Conservation (phyloP, 2,888 invertebrate species). For the Kryphioiulus occultus region DNA sequence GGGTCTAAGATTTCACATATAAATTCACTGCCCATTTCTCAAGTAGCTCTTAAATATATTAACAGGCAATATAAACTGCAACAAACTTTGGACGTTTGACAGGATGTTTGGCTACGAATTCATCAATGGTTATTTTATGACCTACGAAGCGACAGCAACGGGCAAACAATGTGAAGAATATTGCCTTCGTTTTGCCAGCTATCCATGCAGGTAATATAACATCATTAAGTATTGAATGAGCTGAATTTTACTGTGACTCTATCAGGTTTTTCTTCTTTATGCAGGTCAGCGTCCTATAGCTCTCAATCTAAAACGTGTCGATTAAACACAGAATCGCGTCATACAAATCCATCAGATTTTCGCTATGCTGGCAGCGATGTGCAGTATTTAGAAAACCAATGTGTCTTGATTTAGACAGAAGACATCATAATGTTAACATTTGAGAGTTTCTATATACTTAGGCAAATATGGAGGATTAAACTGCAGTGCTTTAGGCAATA, state of each 20-base stretch:
- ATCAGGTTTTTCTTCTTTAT: neutral
- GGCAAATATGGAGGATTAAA: neutral
- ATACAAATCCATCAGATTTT: conserved; percentile 65
- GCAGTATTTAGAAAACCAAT: conserved; percentile 68
- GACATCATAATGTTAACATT: neutral
- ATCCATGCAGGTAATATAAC: conserved; percentile 62
- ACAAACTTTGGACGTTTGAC: conserved; percentile 66
- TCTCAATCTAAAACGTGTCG: conserved; percentile 63
- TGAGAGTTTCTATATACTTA: neutral
- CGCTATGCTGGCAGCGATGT: conserved; percentile 61
- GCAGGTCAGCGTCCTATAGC: conserved; percentile 66
- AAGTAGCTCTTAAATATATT: neutral
- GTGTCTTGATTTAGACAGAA: conserved; percentile 55
- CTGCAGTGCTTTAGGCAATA: neutral
- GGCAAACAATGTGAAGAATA: conserved; percentile 65
- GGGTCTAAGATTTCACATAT: too few species aligned
- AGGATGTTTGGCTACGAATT: conserved; percentile 65
- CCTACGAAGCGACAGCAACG: conserved; percentile 58
- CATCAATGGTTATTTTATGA: conserved; percentile 42
- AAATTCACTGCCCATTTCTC: neutral
- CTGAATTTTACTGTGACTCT: neutral
- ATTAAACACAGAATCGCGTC: conserved; percentile 65
- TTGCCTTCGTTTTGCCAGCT: conserved; percentile 65
- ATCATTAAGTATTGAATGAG: neutral
- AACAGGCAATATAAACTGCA: conserved; percentile 56